Conservation (phyloP, 2,888 invertebrate genomes). For the Caenorhabditis sp. region DNA sequence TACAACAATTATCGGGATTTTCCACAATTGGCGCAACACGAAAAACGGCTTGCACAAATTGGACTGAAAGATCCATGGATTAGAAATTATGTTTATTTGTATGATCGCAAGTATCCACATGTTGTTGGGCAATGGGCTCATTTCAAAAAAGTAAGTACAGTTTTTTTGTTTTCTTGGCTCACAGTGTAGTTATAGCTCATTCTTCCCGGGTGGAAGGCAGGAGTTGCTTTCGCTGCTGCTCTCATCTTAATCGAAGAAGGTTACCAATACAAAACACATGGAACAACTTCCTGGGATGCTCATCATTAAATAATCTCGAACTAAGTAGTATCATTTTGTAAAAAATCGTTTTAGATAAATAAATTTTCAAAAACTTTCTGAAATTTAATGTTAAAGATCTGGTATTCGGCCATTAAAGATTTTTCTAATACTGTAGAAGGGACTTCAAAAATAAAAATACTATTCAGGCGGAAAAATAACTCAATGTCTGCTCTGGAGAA, state of each 20-base stretch:
- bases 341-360: background rate
- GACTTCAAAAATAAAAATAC: background rate
- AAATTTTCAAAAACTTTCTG: background rate
- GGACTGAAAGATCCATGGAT: conserved; percentile 70
- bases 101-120: conserved; percentile 56
- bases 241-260: conserved; percentile 64
- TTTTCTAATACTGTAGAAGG: background rate
- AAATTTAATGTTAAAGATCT: background rate
- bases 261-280: conserved; percentile 59
- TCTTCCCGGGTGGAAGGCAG: conserved; percentile 61
- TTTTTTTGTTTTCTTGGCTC: background rate
- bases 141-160: conserved; percentile 49
- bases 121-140: conserved; percentile 60
- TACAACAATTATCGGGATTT: conserved; percentile 64
- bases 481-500: conserved; percentile 66
- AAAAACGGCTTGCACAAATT: conserved; percentile 63
- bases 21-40: conserved; percentile 64
- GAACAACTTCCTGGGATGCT: conserved; percentile 63
- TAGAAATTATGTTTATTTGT: conserved; percentile 65
- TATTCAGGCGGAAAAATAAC: background rate
- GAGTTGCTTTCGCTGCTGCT: conserved; percentile 58
- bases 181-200: conserved; percentile 44
- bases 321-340: background rate
- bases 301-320: conserved; percentile 50
- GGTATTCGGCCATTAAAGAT: background rate